Conservation (phyloP, 2,888 invertebrate genomes). For the Junonia oenone region DNA sequence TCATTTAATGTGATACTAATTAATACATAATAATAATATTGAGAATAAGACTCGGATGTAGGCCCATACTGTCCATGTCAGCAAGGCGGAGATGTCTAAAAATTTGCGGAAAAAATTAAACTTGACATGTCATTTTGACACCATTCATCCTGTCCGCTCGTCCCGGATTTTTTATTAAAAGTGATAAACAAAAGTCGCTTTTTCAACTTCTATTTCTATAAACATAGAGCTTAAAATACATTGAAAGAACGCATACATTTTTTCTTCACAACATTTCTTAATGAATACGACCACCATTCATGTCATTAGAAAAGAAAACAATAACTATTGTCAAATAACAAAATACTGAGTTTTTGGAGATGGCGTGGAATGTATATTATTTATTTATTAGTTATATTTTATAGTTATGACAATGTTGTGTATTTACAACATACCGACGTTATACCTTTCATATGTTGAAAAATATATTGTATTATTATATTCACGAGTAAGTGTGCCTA, state of each 20-base stretch:
- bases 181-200: conserved; percentile 2
- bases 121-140: conserved; percentile 74
- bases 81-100: conserved; percentile 30
- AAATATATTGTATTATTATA: too few species aligned
- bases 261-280: conserved; percentile 63
- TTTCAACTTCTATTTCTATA: conserved; percentile 26
- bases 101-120: conserved; percentile 58
- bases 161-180: conserved; percentile 39
- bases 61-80: conserved; percentile 22
- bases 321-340: conserved; percentile 56
- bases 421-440: too few species aligned
- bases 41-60: conserved; percentile 12
- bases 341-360: conserved; percentile 12
- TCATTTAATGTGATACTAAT: not conserved
- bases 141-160: conserved; percentile 69
- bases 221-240: conserved; percentile 31
- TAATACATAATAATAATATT: not conserved
- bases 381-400: too few species aligned
- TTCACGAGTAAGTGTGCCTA: too few species aligned
- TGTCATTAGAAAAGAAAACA: conserved; percentile 72
- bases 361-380: too few species aligned
- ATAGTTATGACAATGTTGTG: too few species aligned
- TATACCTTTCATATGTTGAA: too few species aligned
- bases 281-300: conserved; percentile 70
- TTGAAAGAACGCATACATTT: conserved; percentile 30